Evolutionary conservation across 1,140 invertebrate genomes (phyloP).

Genomic region (Sipha flava): DNA sequence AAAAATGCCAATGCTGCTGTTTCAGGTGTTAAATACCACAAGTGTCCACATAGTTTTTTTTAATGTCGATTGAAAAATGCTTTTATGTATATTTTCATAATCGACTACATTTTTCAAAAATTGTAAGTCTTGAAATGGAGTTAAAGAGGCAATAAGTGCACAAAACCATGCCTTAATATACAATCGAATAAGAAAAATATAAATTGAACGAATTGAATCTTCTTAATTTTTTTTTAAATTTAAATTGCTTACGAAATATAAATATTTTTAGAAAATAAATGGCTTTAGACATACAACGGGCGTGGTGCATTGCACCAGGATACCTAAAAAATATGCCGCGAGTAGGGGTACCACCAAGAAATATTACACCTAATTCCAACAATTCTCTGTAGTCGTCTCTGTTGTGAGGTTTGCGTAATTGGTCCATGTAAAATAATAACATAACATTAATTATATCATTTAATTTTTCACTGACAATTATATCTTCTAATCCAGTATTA

Average conservation of each 20-base stretch:
- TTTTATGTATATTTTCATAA: not conserved
- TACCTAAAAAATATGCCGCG: not conserved
- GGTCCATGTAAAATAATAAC: not conserved
- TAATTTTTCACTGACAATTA: not conserved
- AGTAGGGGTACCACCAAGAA: not conserved
- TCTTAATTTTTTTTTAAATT: not conserved
- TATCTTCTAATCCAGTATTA: not conserved
- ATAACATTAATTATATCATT: not conserved
- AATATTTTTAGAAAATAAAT: not conserved
- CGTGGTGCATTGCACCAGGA: not conserved
- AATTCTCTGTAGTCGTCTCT: not conserved
- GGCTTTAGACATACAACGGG: not conserved
- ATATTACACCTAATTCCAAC: not conserved
- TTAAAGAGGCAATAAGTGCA: not conserved
- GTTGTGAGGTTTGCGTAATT: not conserved
- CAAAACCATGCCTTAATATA: not conserved
- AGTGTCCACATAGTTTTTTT: too few species aligned
- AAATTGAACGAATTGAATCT: not conserved
- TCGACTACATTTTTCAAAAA: not conserved
- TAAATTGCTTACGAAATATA: not conserved
- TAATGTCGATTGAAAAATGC: too few species aligned
- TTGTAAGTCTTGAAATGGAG: not conserved
- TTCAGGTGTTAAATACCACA: too few species aligned
- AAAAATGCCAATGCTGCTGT: too few species aligned
- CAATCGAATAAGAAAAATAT: not conserved